A percentile compares a stretch with the other conserved stretches of the same genome.
Evolutionary conservation across 2,797 vertebrate genomes (phyloP).

Genomic region (Mastacembelus armatus): DNA sequence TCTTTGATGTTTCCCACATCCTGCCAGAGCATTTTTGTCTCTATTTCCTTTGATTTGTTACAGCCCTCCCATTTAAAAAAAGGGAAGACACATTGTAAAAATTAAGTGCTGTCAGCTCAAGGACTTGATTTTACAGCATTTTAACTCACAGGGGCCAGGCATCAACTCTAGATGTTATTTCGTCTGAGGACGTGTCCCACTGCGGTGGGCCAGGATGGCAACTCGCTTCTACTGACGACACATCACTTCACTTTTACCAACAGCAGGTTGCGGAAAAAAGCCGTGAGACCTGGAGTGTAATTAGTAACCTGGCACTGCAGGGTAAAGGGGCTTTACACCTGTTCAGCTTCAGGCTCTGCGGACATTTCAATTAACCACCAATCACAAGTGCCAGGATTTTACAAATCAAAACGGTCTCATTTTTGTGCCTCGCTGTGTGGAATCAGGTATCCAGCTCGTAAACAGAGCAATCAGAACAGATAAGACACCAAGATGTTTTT

Average conservation of each 20-base stretch:
- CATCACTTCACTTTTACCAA: neutral
- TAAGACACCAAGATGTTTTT: neutral
- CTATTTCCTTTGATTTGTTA: neutral
- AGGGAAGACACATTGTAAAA: neutral
- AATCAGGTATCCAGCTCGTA: neutral
- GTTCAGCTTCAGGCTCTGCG: neutral
- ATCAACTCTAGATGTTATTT: neutral
- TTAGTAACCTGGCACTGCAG: neutral
- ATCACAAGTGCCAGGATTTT: neutral
- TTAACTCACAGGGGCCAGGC: neutral
- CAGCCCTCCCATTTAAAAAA: neutral
- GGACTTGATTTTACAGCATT: neutral
- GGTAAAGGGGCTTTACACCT: neutral
- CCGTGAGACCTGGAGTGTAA: neutral
- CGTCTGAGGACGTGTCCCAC: neutral
- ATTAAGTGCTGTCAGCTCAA: neutral
- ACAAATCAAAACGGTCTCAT: neutral
- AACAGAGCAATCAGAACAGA: slow-evolving; percentile 4
- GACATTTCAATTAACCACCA: neutral
- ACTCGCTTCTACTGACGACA: neutral
- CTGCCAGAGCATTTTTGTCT: neutral
- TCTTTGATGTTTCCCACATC: neutral
- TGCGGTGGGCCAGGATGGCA: neutral
- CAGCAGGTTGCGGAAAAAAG: neutral
- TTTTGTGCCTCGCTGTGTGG: neutral